These are phyloP conservation scores for Lithophane leautieri DNA, from an alignment of 2,888 invertebrate genomes.

Conservation along the genomic window DNA sequence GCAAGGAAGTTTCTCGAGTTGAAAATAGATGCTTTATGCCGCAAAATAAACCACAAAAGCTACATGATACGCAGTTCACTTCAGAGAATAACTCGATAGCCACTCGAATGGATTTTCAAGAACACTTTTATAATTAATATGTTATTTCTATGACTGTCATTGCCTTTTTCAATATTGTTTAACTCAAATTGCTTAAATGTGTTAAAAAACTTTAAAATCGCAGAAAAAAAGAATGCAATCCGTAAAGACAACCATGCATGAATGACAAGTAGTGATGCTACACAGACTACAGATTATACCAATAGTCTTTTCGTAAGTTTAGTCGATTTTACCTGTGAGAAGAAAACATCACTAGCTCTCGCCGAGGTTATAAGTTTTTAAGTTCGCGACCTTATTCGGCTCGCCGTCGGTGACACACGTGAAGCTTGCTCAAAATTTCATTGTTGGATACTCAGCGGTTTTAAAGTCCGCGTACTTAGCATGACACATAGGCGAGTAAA, in stretches of 20 bases:
- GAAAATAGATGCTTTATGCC: conserved; percentile 83
- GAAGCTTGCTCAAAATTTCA: too few relatives aligned
- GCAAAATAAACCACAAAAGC: conserved; percentile 86
- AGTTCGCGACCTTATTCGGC: too few relatives aligned
- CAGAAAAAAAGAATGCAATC: conserved; percentile 72
- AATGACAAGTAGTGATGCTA: conserved; percentile 64
- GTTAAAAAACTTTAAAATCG: conserved; percentile 53
- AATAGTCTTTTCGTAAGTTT: not conserved
- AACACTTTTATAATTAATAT: conserved; percentile 61
- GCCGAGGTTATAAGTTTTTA: too few relatives aligned
- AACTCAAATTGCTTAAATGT: conserved; percentile 61
- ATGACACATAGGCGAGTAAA: too few relatives aligned
- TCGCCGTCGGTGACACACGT: too few relatives aligned
- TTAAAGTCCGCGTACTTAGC: too few relatives aligned
- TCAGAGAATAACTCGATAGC: conserved; percentile 76
- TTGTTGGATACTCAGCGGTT: too few relatives aligned
- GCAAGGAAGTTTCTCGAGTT: conserved; percentile 74
- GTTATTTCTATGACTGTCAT: conserved; percentile 59
- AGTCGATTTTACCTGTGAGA: conserved; percentile 28
- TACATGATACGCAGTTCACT: conserved; percentile 85
- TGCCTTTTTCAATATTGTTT: conserved; percentile 63
- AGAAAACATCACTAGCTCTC: too few relatives aligned
- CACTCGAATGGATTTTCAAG: conserved; percentile 65
- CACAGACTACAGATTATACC: conserved; percentile 16
- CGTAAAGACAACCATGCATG: conserved; percentile 72